phyloP scores from a whole-genome alignment of 2,113 vertebrate genomes.

The Neogale vison region DNA sequence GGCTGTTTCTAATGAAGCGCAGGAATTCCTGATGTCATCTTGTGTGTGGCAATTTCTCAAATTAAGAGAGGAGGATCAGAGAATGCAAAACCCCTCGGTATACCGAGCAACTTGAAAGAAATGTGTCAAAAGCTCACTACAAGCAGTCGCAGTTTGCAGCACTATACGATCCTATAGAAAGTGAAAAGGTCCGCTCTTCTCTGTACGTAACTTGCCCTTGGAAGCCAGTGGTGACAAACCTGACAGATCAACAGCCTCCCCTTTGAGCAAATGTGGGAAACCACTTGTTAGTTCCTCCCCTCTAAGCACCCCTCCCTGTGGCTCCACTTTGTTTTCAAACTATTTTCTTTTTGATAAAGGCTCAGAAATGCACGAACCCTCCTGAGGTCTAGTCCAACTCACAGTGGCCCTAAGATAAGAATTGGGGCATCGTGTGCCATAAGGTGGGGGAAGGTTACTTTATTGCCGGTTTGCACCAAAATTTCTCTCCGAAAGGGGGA shows the following conservation, averaged over 20 bases:
- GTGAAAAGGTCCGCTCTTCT: slow-evolving; percentile 39
- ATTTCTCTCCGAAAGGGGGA: slow-evolving; percentile 44
- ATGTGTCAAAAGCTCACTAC: not conserved
- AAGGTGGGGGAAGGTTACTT: slow-evolving; percentile 6
- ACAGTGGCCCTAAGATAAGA: not conserved
- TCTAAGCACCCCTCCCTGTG: not conserved
- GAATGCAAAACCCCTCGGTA: slow-evolving; percentile 42
- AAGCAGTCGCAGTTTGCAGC: slow-evolving; percentile 25
- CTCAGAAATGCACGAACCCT: slow-evolving; percentile 13
- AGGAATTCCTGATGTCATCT: slow-evolving; percentile 73
- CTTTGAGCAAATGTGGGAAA: slow-evolving; percentile 72
- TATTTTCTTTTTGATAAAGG: slow-evolving; percentile 60
- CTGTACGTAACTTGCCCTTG: not conserved
- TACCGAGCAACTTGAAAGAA: slow-evolving; percentile 33
- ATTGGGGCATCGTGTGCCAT: not conserved
- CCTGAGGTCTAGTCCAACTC: not conserved
- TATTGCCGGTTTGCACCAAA: slow-evolving; percentile 24
- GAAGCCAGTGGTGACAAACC: not conserved
- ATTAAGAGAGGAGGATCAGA: slow-evolving; percentile 21
- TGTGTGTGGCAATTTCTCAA: slow-evolving; percentile 58
- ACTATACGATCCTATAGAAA: slow-evolving; percentile 10
- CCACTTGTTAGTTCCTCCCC: slow-evolving; percentile 61
- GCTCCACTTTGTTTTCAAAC: slow-evolving; percentile 49
- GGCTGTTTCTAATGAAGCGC: slow-evolving; percentile 76
- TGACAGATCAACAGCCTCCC: slow-evolving; percentile 63